A percentile compares a stretch with the other conserved stretches of the same genome.
Conservation (phyloP, 2,797 vertebrate genomes). For the Spondyliosoma cantharus region DNA sequence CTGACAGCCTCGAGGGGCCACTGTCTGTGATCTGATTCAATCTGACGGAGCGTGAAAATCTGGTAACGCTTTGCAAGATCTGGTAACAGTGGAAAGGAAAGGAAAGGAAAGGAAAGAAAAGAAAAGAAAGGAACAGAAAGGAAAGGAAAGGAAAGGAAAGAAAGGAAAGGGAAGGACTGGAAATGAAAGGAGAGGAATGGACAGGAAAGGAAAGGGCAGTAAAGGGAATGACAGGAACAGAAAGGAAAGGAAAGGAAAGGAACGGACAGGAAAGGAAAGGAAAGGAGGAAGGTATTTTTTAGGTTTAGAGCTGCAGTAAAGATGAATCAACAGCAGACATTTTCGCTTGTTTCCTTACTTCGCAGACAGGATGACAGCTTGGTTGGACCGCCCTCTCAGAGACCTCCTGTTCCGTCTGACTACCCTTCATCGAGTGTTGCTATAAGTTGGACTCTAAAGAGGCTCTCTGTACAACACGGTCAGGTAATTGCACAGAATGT, state of each 20-base stretch:
- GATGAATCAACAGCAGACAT: not conserved
- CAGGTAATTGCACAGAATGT: conserved; percentile 38
- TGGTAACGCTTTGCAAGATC: not conserved
- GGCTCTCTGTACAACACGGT: conserved; percentile 23
- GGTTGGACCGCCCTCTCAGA: conserved; percentile 22
- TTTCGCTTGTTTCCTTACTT: conserved; percentile 8
- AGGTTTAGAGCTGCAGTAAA: not conserved
- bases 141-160: conserved; percentile 1
- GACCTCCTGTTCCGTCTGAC: conserved; percentile 18
- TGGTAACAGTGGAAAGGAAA: not conserved
- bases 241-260: not conserved
- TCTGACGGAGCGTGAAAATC: not conserved
- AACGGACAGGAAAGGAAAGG: not conserved
- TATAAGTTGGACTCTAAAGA: conserved; percentile 18
- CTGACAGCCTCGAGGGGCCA: not conserved
- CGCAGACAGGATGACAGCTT: conserved; percentile 12
- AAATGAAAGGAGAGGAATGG: too few relatives aligned
- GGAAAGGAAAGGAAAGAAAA: not conserved
- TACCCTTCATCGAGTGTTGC: conserved; percentile 19
- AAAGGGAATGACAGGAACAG: not conserved
- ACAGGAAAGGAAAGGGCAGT: not conserved
- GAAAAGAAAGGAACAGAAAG: not conserved
- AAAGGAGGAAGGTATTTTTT: too few relatives aligned
- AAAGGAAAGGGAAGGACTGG: too few relatives aligned
- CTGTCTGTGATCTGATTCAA: not conserved